Conservation (phyloP, 2,888 invertebrate genomes). For the Lottia gigantea region DNA sequence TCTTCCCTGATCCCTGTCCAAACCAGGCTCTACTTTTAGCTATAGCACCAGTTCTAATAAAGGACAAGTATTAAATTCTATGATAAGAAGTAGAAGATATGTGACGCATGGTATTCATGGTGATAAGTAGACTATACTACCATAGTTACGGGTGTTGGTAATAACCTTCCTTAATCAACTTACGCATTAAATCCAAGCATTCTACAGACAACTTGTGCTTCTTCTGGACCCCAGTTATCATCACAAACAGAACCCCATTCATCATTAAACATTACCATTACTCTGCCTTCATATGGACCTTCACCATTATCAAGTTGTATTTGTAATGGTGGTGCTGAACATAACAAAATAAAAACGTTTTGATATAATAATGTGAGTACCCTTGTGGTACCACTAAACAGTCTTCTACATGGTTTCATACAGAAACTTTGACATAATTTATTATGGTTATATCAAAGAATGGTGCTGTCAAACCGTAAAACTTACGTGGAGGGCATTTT, state of each 20-base stretch:
- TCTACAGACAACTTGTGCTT: constrained; percentile 20
- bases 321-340: not conserved
- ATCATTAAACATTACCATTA: constrained; percentile 17
- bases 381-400: too few relatives aligned
- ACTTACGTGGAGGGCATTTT: constrained; percentile 42
- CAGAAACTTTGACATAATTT: too few relatives aligned
- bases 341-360: not conserved
- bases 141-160: too few relatives aligned
- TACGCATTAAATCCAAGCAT: constrained; percentile 21
- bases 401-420: too few relatives aligned
- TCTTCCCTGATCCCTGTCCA: constrained; percentile 30
- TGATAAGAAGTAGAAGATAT: too few relatives aligned
- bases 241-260: constrained; percentile 27
- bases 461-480: not conserved
- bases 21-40: constrained; percentile 15
- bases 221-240: constrained; percentile 19
- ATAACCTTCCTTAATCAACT: constrained; percentile 2
- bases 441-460: not conserved
- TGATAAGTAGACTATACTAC: too few relatives aligned
- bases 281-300: constrained; percentile 20
- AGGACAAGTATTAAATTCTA: not conserved
- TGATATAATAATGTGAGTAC: not conserved
- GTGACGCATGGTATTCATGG: too few relatives aligned
- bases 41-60: constrained; percentile 16
- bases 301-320: constrained; percentile 19